Base-by-base conservation (phyloP, 35 echinoderm and acorn worm species). In the Acanthaster planci region DNA sequence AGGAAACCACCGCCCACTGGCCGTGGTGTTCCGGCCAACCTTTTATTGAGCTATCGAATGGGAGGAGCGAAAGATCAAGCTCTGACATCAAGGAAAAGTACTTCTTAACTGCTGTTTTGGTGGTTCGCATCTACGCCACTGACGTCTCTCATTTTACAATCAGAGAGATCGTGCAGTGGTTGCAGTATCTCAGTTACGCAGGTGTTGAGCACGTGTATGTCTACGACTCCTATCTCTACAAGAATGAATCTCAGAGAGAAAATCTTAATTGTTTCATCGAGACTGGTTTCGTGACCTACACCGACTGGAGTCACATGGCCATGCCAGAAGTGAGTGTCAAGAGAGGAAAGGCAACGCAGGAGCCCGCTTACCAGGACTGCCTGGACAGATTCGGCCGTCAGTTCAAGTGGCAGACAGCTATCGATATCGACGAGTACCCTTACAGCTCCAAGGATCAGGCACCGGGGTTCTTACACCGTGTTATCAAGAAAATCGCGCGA, bases 61-160 rank as follows among this genome's bases (percentile, higher is more conserved):
- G n/a, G n/a, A n/a, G n/a, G n/a, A n/a, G n/a, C n/a, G n/a, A n/a
- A n/a, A n/a, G n/a, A n/a, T n/a, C n/a, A n/a, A n/a, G n/a, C n/a
- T n/a, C n/a, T n/a, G n/a, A 14, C 27, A 17, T 26, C 3, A 26
- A 59, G 4, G 56, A 26, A 5, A 18, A n/a, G 56, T 78, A 78
- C 18, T 78, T 78, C 37, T 31, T 78, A 35, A 78, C 76, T n/a
- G 76, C 76, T 78, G 76, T 78, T n/a, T 31, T 78, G 19, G 23
- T 78, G 17, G 76, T 78, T 17, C 76, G 76, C 7, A 78, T 78
- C 31, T 78, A 78, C 15, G 31, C 14, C 16, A 19, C 23, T 78
- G 76, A 78, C 12, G 19, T 19, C 18, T n/a, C 76, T 31, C 76
- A 37, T n/a, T 40, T 78, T 6, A 78, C 76, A 16, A 78, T 12